Conservation (phyloP, 2,888 invertebrate genomes). For the Mythimna lalbum region DNA sequence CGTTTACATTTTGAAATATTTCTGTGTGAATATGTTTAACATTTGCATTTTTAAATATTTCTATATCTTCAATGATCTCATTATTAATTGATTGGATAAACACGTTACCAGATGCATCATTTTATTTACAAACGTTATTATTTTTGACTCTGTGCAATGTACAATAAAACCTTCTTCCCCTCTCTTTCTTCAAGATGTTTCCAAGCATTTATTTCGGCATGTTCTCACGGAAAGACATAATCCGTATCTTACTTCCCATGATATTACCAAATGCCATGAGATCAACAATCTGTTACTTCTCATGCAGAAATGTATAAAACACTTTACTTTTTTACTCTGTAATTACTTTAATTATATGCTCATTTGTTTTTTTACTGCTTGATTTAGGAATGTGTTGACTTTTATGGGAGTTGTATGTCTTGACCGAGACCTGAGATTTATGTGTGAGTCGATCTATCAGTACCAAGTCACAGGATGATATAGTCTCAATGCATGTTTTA, state of each 20-base stretch:
- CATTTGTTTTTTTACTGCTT: conserved; percentile 35
- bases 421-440: conserved; percentile 49
- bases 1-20: conserved; percentile 7
- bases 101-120: not conserved
- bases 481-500: conserved; percentile 3
- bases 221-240: conserved; percentile 51
- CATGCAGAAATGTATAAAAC: conserved; percentile 34
- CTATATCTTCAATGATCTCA: not conserved
- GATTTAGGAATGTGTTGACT: conserved; percentile 25
- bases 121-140: not conserved
- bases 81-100: not conserved
- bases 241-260: conserved; percentile 45
- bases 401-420: conserved; percentile 41
- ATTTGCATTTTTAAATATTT: not conserved
- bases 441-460: not conserved
- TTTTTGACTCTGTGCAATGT: not conserved
- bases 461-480: conserved; percentile 17
- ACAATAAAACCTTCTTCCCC: not conserved
- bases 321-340: conserved; percentile 24
- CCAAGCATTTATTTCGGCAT: conserved; percentile 45
- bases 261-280: conserved; percentile 49
- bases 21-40: not conserved
- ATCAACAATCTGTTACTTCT: conserved; percentile 43
- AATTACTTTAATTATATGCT: conserved; percentile 37
- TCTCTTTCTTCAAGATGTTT: conserved; percentile 14